These are phyloP conservation scores for Watsonalla binaria DNA, from an alignment of 2,888 invertebrate species.

Conservation along the genomic window DNA sequence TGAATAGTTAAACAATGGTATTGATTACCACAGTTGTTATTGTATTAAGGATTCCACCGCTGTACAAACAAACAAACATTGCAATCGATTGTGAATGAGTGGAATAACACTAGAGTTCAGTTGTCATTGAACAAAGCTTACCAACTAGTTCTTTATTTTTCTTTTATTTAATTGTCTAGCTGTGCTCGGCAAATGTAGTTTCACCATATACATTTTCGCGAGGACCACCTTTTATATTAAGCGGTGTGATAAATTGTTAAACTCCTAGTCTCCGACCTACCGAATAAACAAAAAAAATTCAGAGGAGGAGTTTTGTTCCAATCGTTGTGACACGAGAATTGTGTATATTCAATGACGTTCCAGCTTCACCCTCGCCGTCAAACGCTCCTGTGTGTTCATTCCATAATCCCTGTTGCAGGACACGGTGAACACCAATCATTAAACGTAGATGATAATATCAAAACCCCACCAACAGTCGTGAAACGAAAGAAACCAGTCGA, in stretches of 20 bases:
- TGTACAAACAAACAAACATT: constrained; percentile 35
- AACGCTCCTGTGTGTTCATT: constrained; percentile 5
- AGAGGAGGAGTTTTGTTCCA: no score
- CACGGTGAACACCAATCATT: constrained; percentile 39
- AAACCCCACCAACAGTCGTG: constrained; percentile 67
- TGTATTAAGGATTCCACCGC: constrained; percentile 24
- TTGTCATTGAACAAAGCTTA: not conserved
- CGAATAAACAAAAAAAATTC: no score
- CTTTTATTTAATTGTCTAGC: no score
- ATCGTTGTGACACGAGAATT: not conserved
- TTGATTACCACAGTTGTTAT: constrained; percentile 21
- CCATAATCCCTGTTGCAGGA: constrained; percentile 44
- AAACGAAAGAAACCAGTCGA: constrained; percentile 76
- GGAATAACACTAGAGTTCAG: constrained; percentile 2
- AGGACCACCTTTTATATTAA: no score
- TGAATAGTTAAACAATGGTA: constrained; percentile 48
- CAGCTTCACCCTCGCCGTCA: not conserved
- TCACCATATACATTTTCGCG: no score
- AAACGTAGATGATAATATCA: constrained; percentile 44
- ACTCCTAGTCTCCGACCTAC: no score
- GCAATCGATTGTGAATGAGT: constrained; percentile 1
- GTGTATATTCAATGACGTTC: not conserved
- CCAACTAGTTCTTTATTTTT: no score
- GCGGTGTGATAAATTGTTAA: no score
- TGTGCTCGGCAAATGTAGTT: no score